Evolutionary conservation across 2,888 invertebrate species (phyloP).

Genomic region (Strigamia crassipes): DNA sequence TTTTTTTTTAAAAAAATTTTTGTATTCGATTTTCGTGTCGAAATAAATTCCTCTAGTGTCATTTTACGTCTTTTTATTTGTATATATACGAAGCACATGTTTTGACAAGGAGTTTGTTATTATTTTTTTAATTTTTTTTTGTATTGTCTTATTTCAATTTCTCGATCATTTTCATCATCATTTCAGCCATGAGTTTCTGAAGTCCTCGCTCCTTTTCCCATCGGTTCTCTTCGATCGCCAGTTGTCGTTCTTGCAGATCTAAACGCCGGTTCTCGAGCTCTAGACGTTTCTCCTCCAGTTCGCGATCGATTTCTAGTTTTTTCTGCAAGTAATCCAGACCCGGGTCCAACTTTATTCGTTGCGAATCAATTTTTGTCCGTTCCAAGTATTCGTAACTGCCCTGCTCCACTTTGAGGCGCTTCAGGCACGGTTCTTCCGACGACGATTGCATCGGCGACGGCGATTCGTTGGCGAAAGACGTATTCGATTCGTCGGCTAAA

Average conservation of each 20-base stretch:
- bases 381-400: neutral
- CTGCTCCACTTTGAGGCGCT: neutral
- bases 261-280: neutral
- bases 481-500: conserved; percentile 17
- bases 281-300: neutral
- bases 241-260: conserved; percentile 27
- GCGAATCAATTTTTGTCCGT: neutral
- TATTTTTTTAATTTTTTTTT: neutral
- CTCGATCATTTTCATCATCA: conserved; percentile 15
- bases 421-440: conserved; percentile 2
- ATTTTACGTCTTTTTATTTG: neutral
- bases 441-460: conserved; percentile 16
- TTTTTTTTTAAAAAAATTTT: neutral
- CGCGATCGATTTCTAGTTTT: conserved; percentile 6
- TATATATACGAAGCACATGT: neutral
- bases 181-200: conserved; percentile 14
- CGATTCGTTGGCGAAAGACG: conserved; percentile 27
- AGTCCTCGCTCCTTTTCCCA: conserved; percentile 5
- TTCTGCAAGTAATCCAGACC: conserved; percentile 10
- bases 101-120: neutral
- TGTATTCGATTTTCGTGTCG: conserved; percentile 12
- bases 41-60: conserved; percentile 33
- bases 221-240: conserved; percentile 19
- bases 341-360: neutral
- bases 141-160: neutral